Conservation (phyloP, 2,797 vertebrate genomes). For the Acanthopagrus latus region DNA sequence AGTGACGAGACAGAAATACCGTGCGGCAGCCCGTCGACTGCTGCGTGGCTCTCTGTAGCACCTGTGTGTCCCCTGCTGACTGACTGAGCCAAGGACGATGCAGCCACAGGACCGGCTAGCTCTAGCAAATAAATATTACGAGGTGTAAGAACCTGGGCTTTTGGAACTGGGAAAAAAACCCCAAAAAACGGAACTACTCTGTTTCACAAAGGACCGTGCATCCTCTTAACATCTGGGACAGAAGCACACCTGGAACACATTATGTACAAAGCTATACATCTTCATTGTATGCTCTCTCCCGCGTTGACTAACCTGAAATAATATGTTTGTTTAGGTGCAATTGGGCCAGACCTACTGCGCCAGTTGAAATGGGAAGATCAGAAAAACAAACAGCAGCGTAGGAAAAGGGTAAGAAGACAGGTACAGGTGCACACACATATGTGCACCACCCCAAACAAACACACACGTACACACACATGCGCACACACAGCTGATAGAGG, state of each 20-base stretch:
- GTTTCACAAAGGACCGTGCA: background rate
- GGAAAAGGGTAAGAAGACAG: constrained; percentile 37
- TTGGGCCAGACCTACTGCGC: constrained; percentile 27
- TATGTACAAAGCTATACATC: constrained; percentile 3
- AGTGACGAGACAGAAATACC: constrained; percentile 62
- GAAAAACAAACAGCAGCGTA: constrained; percentile 49
- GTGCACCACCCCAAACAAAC: constrained; percentile 4
- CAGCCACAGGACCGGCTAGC: constrained; percentile 46
- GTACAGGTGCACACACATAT: constrained; percentile 31
- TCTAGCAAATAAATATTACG: constrained; percentile 35
- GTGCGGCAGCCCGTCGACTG: constrained; percentile 63
- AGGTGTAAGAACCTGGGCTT: constrained; percentile 31
- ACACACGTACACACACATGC: constrained; percentile 14
- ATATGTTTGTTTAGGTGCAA: constrained; percentile 40
- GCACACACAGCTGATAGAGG: constrained; percentile 46
- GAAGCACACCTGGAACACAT: constrained; percentile 11
- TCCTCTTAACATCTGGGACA: constrained; percentile 1
- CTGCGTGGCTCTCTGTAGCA: constrained; percentile 69
- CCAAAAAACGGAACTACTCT: background rate
- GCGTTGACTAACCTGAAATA: background rate
- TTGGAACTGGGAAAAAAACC: constrained; percentile 12
- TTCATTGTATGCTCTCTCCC: constrained; percentile 3
- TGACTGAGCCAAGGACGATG: constrained; percentile 78
- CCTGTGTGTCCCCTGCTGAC: constrained; percentile 73
- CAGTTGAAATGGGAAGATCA: constrained; percentile 41